These are phyloP conservation scores for Tetropium fuscum DNA, from an alignment of 2,888 invertebrate genomes.

Conservation along the genomic window DNA sequence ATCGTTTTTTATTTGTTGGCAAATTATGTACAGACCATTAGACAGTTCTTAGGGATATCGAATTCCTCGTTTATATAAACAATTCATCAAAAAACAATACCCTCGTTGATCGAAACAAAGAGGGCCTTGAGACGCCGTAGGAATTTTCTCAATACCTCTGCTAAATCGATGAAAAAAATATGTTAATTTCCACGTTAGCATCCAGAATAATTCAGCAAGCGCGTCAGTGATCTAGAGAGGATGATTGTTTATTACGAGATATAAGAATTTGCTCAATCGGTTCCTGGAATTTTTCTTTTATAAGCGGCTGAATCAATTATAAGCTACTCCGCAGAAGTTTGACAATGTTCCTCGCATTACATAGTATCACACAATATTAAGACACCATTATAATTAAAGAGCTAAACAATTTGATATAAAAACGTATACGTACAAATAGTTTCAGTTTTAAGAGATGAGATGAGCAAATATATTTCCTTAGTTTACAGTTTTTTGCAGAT, in stretches of 20 bases:
- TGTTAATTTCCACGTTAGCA: slow-evolving; percentile 53
- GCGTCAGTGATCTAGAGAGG: slow-evolving; percentile 40
- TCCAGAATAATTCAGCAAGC: slow-evolving; percentile 52
- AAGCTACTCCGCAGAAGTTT: background rate
- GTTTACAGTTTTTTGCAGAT: no score
- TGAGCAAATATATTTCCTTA: no score
- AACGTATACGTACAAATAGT: no score
- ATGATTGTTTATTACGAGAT: slow-evolving; percentile 39
- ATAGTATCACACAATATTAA: background rate
- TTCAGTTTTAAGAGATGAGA: no score
- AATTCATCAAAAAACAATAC: slow-evolving; percentile 49
- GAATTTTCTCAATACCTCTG: slow-evolving; percentile 52
- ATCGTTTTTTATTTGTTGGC: slow-evolving; percentile 39
- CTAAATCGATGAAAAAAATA: slow-evolving; percentile 53
- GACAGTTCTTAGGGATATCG: slow-evolving; percentile 47
- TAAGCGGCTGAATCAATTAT: background rate
- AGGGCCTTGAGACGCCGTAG: slow-evolving; percentile 52
- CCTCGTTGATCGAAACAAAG: slow-evolving; percentile 48
- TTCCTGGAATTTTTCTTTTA: slow-evolving; percentile 32
- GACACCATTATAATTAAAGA: no score
- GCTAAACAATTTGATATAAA: no score
- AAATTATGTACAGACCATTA: slow-evolving; percentile 49
- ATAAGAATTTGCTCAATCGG: slow-evolving; percentile 35
- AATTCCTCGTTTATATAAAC: slow-evolving; percentile 52
- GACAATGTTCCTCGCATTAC: background rate